Evolutionary conservation across 2,113 vertebrate species (phyloP).

Genomic region (Microtus pennsylvanicus): DNA sequence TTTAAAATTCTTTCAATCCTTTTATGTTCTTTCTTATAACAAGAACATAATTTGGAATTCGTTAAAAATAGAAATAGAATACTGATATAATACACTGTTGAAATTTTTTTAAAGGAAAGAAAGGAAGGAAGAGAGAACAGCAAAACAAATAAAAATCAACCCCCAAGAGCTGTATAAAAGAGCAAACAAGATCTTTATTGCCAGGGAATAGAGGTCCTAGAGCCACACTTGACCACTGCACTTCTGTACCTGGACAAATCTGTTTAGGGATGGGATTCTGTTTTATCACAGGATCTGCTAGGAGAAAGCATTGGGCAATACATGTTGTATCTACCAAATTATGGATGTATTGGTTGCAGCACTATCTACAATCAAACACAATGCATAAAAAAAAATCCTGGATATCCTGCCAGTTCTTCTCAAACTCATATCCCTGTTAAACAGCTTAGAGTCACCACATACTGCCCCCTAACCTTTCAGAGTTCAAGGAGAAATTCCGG

Average conservation of each 20-base stretch:
- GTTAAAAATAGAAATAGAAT: neutral
- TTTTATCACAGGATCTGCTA: neutral
- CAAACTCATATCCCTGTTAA: neutral
- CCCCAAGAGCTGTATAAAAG: neutral
- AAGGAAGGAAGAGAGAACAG: neutral
- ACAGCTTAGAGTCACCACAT: rapidly evolving
- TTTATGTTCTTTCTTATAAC: neutral
- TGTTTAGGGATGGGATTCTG: neutral
- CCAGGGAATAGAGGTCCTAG: neutral
- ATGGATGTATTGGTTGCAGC: neutral
- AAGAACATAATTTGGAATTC: neutral
- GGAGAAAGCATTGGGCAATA: neutral
- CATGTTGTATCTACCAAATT: neutral
- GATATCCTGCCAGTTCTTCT: neutral
- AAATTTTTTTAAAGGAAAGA: neutral
- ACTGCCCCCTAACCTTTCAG: neutral
- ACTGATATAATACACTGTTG: neutral
- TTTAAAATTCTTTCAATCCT: neutral
- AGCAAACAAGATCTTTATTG: neutral
- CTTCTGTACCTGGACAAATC: neutral
- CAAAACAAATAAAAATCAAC: neutral
- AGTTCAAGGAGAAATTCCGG: neutral
- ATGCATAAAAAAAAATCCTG: neutral
- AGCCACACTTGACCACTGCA: neutral
- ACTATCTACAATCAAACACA: neutral